Conservation (phyloP, 1,140 invertebrate species). For the Probaryconus sp. region DNA sequence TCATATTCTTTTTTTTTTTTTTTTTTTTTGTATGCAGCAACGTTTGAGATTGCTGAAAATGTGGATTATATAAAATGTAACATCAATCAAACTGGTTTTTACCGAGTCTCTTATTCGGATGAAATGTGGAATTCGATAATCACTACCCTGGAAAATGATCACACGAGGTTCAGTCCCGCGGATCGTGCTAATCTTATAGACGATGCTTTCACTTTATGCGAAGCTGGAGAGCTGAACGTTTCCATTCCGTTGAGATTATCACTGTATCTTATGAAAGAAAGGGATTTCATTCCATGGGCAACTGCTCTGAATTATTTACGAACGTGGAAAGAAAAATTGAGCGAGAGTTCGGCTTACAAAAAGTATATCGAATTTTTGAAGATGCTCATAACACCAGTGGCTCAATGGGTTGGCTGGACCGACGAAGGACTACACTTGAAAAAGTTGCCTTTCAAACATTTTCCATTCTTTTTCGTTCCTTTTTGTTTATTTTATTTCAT, state of each 20-base stretch:
- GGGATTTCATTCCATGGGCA: slow-evolving; percentile 86
- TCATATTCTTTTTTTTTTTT: neutral
- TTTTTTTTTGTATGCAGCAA: slow-evolving; percentile 76
- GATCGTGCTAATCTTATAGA: slow-evolving; percentile 87
- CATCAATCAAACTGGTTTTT: slow-evolving; percentile 91
- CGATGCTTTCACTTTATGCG: slow-evolving; percentile 87
- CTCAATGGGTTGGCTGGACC: slow-evolving; percentile 82
- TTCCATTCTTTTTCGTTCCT: too few relatives aligned
- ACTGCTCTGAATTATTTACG: slow-evolving; percentile 85
- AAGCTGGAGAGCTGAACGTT: slow-evolving; percentile 85
- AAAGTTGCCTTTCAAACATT: too few relatives aligned
- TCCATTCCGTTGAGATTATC: slow-evolving; percentile 83
- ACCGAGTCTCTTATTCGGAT: slow-evolving; percentile 90
- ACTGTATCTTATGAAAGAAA: slow-evolving; percentile 85
- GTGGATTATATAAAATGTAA: slow-evolving; percentile 92
- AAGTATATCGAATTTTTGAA: slow-evolving; percentile 82
- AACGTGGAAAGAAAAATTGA: slow-evolving; percentile 83
- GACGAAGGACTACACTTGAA: slow-evolving; percentile 83
- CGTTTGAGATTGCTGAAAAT: slow-evolving; percentile 81
- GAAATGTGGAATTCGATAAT: slow-evolving; percentile 87
- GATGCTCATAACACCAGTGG: slow-evolving; percentile 81
- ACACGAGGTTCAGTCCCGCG: slow-evolving; percentile 83
- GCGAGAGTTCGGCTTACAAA: slow-evolving; percentile 83
- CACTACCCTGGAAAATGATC: slow-evolving; percentile 83
- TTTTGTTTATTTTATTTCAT: too few relatives aligned